Base-by-base conservation (phyloP, 1,140 invertebrate species). In the Andrena cerasifolii region DNA sequence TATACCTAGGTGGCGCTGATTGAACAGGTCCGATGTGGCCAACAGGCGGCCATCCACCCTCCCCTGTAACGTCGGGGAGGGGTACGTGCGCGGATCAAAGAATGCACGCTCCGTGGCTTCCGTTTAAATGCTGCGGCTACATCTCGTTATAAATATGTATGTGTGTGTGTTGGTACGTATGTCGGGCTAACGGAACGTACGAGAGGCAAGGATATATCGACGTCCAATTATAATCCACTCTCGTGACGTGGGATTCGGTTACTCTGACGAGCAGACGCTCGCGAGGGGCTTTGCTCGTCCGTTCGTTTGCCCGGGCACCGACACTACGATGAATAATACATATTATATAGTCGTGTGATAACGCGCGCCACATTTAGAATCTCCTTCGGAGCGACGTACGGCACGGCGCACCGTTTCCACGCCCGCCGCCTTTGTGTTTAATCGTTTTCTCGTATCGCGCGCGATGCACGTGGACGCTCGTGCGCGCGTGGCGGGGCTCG, bases 221-320 rank as follows among this genome's bases (percentile, higher is more conserved):
- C 68, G 82, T 85, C 81, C 79, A 78, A 85, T 85, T 85, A 85
- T 85, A 85, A 85, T 85, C 83, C 78, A 85, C 82, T 81, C 83
- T 74, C 74, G 78, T 81, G 65, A 83, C 82, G 70, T 51, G 83
- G 74, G 83, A 85, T 84, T 85, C 82, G 82, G 78, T 85, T 84
- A 78, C 67, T 73, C 77, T 73, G 70, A 81, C 79, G 79, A 84
- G 82, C 62, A 72, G 77, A 63, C 71, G 51, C 66, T 66, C 65
- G 71, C 83, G 59, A 83, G 65, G 66, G 65, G 61, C 70, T 75
- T 76, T 76, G 65, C 63, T 67, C 73, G 47, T 45, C 63, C 51
- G 43, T 31, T 66, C 73, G 53, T 53, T 62, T 65, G 59, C 66
- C 70, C 45, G 59, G 33, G 54, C 72, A 77, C 68, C 47, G 74